phyloP scores from a whole-genome alignment of 2,113 vertebrate genomes.

The Meles meles region DNA sequence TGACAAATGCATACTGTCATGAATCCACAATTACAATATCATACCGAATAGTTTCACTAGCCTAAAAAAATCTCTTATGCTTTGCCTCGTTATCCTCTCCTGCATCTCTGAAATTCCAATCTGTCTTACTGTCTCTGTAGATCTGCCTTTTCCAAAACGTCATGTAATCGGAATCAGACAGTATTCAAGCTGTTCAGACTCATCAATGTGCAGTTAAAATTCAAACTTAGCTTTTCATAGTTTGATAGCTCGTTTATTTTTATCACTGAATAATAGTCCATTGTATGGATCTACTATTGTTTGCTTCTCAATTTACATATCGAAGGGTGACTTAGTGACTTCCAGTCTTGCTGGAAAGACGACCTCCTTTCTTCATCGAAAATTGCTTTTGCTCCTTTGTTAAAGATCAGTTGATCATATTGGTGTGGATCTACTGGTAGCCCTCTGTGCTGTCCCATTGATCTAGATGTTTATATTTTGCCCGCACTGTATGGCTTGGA shows the following conservation, averaged over 20 bases:
- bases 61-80: not conserved
- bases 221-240: not conserved
- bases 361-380: not conserved
- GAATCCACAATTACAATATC: not conserved
- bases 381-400: not conserved
- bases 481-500: not conserved
- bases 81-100: not conserved
- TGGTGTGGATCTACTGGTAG: not conserved
- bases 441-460: not conserved
- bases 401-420: not conserved
- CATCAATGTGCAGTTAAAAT: not conserved
- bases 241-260: not conserved
- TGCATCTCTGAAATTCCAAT: not conserved
- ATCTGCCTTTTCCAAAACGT: not conserved
- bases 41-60: not conserved
- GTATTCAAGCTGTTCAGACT: not conserved
- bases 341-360: not conserved
- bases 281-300: not conserved
- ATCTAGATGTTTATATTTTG: not conserved
- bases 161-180: not conserved
- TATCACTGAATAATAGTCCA: not conserved
- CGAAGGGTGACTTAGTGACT: not conserved
- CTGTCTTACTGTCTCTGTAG: too few relatives aligned
- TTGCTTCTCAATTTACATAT: not conserved
- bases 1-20: not conserved